These are phyloP conservation scores for Tetragonisca angustula DNA, from an alignment of 2,888 invertebrate species.

Conservation along the genomic window DNA sequence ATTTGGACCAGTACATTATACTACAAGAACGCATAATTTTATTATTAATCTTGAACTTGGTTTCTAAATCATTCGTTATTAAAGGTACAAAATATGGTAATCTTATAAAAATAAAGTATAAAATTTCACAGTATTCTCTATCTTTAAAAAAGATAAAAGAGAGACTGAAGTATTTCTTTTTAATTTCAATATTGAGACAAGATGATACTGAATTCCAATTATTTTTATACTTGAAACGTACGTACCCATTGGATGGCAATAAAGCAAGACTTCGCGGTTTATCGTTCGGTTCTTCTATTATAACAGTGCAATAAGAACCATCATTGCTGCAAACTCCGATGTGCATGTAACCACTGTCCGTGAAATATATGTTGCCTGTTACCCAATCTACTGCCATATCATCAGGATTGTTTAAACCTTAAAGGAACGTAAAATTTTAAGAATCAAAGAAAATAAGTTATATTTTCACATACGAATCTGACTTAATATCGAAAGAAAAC, in stretches of 20 bases:
- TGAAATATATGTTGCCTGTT: constrained; percentile 93
- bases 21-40: constrained; percentile 83
- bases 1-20: constrained; percentile 96
- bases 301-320: constrained; percentile 88
- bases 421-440: background rate
- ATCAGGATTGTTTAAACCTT: constrained; percentile 89
- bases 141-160: background rate
- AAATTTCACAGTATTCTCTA: background rate
- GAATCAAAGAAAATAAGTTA: background rate
- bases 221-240: background rate
- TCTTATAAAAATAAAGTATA: background rate
- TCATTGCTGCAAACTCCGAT: constrained; percentile 91
- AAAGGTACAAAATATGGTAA: background rate
- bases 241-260: constrained; percentile 88
- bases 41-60: background rate
- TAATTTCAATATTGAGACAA: background rate
- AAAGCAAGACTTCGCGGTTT: constrained; percentile 90
- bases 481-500: background rate
- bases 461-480: background rate
- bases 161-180: background rate
- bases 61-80: background rate
- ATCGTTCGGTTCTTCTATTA: constrained; percentile 87
- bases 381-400: constrained; percentile 92
- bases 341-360: constrained; percentile 89
- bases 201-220: background rate